These are phyloP conservation scores for Sylvilagus bachmani DNA, from an alignment of 2,113 vertebrate species.

Conservation along the genomic window DNA sequence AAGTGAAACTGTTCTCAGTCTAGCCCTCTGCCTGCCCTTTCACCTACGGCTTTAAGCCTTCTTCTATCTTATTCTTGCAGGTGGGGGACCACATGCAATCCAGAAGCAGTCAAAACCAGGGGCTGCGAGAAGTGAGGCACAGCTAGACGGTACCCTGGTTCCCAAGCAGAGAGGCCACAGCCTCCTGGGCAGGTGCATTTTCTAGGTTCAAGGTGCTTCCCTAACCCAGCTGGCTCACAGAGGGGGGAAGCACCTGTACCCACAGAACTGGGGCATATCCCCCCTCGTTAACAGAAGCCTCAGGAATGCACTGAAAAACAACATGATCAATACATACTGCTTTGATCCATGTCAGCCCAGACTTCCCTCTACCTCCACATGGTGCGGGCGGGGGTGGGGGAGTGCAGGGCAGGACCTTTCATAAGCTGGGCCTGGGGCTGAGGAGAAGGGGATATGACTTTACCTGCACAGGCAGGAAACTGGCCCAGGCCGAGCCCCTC, in stretches of 20 bases:
- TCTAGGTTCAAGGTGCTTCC: background rate
- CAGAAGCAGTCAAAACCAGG: background rate
- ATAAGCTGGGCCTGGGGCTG: slow-evolving; percentile 45
- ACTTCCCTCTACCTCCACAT: background rate
- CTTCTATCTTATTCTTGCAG: background rate
- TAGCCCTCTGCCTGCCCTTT: background rate
- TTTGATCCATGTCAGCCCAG: slow-evolving; percentile 4
- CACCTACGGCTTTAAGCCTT: background rate
- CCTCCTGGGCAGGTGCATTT: background rate
- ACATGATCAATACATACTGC: background rate
- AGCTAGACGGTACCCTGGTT: background rate
- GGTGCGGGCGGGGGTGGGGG: too few relatives aligned
- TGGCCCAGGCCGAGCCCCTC: slow-evolving; percentile 1
- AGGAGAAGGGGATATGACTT: slow-evolving; percentile 61
- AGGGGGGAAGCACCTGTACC: slow-evolving; percentile 16
- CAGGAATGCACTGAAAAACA: slow-evolving; percentile 33
- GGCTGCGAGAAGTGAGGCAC: background rate
- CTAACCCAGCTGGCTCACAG: background rate
- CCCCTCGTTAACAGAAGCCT: background rate
- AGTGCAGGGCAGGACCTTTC: slow-evolving; percentile 40
- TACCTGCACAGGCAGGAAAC: slow-evolving; percentile 51
- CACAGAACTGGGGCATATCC: background rate
- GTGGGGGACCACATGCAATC: background rate
- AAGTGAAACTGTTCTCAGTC: background rate
- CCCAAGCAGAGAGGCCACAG: background rate